A percentile compares a stretch with the other conserved stretches of the same genome.
Evolutionary conservation across 2,113 vertebrate species (phyloP).

Genomic region (Boulengeromyrus knoepffleri): DNA sequence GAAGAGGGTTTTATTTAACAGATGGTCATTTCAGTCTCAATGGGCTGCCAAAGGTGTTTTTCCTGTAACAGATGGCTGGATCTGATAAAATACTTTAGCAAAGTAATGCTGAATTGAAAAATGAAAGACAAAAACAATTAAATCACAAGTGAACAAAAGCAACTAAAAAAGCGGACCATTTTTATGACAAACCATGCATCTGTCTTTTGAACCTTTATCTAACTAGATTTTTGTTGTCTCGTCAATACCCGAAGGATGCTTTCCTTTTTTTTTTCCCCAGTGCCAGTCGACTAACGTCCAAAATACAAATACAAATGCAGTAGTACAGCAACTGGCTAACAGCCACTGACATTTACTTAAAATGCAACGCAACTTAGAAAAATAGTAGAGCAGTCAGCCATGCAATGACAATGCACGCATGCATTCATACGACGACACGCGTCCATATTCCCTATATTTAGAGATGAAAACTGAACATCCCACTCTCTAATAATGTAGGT

Average conservation of each 20-base stretch:
- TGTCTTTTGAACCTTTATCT: background rate
- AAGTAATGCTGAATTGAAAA: background rate
- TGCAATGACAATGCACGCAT: background rate
- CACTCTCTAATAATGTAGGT: background rate
- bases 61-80: slow-evolving; percentile 5
- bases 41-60: background rate
- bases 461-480: background rate
- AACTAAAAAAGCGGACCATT: background rate
- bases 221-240: background rate
- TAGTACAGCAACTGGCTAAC: background rate
- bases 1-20: background rate
- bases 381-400: background rate
- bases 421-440: background rate
- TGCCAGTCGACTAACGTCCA: background rate
- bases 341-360: background rate
- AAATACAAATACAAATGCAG: too few relatives aligned
- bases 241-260: background rate
- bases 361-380: background rate
- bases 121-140: background rate
- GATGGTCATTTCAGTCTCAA: background rate
- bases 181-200: background rate
- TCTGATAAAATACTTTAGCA: background rate
- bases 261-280: background rate
- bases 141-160: background rate
- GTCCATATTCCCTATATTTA: background rate